Evolutionary conservation across 2,797 vertebrate species (phyloP), one percentile per base, ranked within the genome.

Genomic region (Merluccius polli): DNA sequence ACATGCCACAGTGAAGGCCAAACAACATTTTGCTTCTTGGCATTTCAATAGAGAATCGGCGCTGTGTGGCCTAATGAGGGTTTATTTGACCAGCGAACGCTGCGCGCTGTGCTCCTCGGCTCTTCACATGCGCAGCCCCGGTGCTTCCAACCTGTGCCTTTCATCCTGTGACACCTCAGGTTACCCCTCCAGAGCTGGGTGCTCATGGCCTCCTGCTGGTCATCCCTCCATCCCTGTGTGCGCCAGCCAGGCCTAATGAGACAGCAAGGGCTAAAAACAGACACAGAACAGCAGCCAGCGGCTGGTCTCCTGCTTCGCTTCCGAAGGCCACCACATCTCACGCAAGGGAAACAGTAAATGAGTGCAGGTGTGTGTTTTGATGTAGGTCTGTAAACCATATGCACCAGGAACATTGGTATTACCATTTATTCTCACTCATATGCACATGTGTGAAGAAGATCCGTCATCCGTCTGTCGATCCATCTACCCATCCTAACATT

Each of bases 241-340:
- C 83, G 81, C 67, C 85, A 86, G 79, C 83, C 83, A 73, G 52
- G 71, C 33, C 84, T 91, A 90, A 91, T 88, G 88, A 91, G 83
- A 87, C 86, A 80, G 82, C 41, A 76, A 81, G 76, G 80, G 77
- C 86, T 90, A 89, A 90, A 90, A 92, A 88, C 83, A 85, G 85
- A 27, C 84, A 32, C 65, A 21, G 78, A 83, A 24, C 27, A 5
- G 65, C 24, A 29, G 21, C 52, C 78, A 78, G 75, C 84, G 84
- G 85, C 81, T 85, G 83, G 77, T 82, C 74, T 73, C 78, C 82
- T 27, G 75, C 77, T 77, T 74, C 36, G 4, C 71, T 75, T 72
- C 69, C 73, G 72, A 65, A 63, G 52, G n/a, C 52, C 52, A 27
- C 59, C 24, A 12, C 59, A 0, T 65, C 59, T 65, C 10, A 13